Base-by-base conservation (phyloP, 1,140 invertebrate species). In the Pseudachorutes palmiensis region DNA sequence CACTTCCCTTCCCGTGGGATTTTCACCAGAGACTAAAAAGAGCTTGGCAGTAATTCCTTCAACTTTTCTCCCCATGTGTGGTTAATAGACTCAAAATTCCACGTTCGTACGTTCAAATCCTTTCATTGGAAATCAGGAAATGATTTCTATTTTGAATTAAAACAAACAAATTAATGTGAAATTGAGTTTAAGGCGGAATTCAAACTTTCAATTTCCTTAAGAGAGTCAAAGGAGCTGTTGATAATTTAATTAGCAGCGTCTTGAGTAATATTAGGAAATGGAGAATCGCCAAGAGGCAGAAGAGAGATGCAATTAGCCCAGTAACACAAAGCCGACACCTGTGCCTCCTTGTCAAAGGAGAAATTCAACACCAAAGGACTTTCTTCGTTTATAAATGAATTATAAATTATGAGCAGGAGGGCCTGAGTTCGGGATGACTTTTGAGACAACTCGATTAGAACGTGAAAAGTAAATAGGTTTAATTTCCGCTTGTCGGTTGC, bases 401-500 rank as follows among this genome's bases (percentile, higher is more conserved):
- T 61, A 61, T 61, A 30, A 61, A 31, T 61, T 30, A 30, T 61
- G 29, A 61, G 28, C 5, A 22, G 5, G 28, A 19, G 29, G 59
- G 59, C 24, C 45, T 26, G 31, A 33, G n/a, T 12, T 12, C 16
- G 26, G 32, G 29, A 28, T 12, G 45, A 28, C n/a, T n/a, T n/a
- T n/a, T 5, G 64, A 33, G 51, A 66, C 30, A 63, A 67, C 66
- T 62, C 59, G 66, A 62, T 62, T 63, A 63, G 45, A 61, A 58
- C 22, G 59, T 26, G 26, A n/a, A n/a, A n/a, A 61, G 60, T 67
- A 63, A 67, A 62, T 67, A 67, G 48, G 66, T 67, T 67, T 67
- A 67, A 67, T 67, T 67, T 67, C 66, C 66, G 66, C 48, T 67
- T 67, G 61, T 63, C 59, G 32, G 19, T 58, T 58, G n/a, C 59